These are phyloP conservation scores for Rhimphoctona megacephalus DNA, from an alignment of 2,888 invertebrate species.

Conservation along the genomic window DNA sequence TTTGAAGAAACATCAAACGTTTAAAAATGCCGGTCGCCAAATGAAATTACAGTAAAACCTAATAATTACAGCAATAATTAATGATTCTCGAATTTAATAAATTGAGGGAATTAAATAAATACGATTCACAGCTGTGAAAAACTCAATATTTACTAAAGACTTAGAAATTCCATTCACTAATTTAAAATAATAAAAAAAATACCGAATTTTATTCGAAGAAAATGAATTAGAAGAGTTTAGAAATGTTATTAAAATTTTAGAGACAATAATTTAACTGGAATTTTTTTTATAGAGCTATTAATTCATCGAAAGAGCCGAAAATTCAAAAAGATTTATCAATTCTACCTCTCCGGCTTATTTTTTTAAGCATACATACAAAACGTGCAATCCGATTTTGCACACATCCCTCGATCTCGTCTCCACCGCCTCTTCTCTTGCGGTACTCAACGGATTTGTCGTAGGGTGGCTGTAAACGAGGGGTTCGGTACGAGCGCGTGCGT, in stretches of 20 bases:
- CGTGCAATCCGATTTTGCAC: slow-evolving; percentile 59
- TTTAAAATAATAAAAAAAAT: too few relatives aligned
- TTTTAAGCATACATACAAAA: not conserved
- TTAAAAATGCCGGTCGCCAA: too few relatives aligned
- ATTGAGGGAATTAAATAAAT: too few relatives aligned
- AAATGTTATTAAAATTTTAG: not conserved
- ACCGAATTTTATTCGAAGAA: not conserved
- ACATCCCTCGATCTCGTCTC: slow-evolving; percentile 9
- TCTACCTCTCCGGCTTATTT: not conserved
- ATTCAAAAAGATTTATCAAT: not conserved
- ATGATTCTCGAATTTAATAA: too few relatives aligned
- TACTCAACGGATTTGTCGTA: slow-evolving; percentile 52
- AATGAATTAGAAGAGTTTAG: not conserved
- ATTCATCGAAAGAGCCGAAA: not conserved
- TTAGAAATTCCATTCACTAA: too few relatives aligned
- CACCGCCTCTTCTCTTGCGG: slow-evolving; percentile 16
- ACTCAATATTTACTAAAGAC: too few relatives aligned
- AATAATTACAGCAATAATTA: too few relatives aligned
- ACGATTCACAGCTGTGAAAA: too few relatives aligned
- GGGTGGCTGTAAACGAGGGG: slow-evolving; percentile 51
- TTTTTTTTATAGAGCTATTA: not conserved
- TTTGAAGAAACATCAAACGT: too few relatives aligned
- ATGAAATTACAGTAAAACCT: too few relatives aligned
- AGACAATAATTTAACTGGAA: not conserved
- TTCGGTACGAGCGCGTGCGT: slow-evolving; percentile 66